Conservation (phyloP, 2,113 vertebrate genomes). For the Amblyornis subalaris region DNA sequence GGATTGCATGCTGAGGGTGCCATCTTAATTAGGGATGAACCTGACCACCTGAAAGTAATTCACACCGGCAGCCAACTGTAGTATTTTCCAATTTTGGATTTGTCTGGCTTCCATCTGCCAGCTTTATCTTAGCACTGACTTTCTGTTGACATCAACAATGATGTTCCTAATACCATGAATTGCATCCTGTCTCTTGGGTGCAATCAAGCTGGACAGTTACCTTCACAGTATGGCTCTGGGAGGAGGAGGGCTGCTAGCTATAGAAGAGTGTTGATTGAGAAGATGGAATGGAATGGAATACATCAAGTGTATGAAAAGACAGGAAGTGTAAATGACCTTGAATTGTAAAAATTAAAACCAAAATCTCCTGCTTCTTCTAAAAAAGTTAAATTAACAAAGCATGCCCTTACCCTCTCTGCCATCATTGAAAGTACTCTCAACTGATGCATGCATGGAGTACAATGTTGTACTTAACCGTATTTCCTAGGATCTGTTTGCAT, state of each 20-base stretch:
- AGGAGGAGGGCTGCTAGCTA: background rate
- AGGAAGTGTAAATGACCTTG: background rate
- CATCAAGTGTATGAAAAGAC: background rate
- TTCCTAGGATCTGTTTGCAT: background rate
- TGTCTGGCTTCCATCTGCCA: conserved; percentile 53
- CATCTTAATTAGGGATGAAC: conserved; percentile 63
- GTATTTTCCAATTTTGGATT: conserved; percentile 52
- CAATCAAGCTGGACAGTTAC: background rate
- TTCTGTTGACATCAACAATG: conserved; percentile 11
- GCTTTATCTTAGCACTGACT: conserved; percentile 28
- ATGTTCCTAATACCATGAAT: background rate
- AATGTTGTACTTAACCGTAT: background rate
- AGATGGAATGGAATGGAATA: background rate
- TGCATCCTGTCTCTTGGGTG: background rate
- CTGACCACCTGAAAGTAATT: conserved; percentile 68
- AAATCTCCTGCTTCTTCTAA: background rate
- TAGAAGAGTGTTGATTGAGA: background rate
- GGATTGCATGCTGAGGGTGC: conserved; percentile 26
- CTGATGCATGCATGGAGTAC: background rate
- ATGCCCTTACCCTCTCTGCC: background rate
- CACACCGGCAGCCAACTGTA: conserved; percentile 53
- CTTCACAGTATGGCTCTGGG: background rate
- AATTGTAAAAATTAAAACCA: background rate
- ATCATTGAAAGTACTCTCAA: background rate
- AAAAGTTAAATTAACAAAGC: background rate